phyloP scores from a whole-genome alignment of 37 sponge, comb jelly and placozoan genomes.

The Mnemiopsis leidyi region DNA sequence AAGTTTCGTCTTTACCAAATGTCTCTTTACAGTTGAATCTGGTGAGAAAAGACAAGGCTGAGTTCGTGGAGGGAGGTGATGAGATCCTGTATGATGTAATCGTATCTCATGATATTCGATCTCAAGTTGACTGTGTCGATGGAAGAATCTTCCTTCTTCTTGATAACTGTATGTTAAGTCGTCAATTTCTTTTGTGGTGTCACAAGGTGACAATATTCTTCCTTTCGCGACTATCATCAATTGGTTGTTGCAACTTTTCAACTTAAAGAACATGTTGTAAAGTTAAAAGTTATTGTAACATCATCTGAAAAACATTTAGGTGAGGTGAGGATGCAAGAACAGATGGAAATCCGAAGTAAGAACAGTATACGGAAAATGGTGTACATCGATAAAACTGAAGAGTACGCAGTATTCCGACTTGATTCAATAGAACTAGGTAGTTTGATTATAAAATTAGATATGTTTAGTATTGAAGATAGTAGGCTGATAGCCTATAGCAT shows the following conservation, averaged over 20 bases:
- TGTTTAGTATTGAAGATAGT: neutral
- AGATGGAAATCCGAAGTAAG: constrained; percentile 29
- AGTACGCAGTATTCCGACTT: neutral
- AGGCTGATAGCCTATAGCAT: neutral
- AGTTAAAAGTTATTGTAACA: too few species aligned
- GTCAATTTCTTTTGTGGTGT: too few species aligned
- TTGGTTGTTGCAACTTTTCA: too few species aligned
- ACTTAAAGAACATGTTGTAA: too few species aligned
- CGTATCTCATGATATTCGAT: neutral
- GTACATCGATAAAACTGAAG: neutral
- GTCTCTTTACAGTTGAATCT: constrained; percentile 38
- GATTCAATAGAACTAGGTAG: neutral
- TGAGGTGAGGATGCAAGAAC: neutral
- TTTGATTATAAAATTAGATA: neutral
- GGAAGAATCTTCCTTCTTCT: neutral
- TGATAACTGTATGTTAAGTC: neutral
- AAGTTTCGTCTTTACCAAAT: neutral
- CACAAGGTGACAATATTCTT: too few species aligned
- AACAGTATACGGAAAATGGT: constrained; percentile 1
- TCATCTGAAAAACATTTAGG: too few species aligned
- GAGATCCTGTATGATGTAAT: neutral
- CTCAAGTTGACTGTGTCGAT: neutral
- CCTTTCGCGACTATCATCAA: too few species aligned
- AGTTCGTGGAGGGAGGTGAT: constrained; percentile 54
- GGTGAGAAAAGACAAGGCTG: neutral